Evolutionary conservation across 2,888 invertebrate genomes (phyloP).

Genomic region (Beris morrisii): DNA sequence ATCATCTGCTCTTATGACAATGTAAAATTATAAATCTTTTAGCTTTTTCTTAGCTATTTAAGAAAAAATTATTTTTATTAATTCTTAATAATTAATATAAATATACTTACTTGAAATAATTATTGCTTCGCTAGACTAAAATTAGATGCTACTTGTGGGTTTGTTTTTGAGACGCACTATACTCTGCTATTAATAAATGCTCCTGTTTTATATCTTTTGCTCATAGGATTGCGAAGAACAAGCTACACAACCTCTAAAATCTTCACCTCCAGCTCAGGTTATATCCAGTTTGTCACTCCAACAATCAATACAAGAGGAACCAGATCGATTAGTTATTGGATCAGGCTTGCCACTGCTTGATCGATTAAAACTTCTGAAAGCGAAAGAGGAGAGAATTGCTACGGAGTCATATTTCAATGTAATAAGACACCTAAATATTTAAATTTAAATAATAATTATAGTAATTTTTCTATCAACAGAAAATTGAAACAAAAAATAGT

Average conservation of each 20-base stretch:
- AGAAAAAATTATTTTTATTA: no score
- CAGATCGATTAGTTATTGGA: constrained; percentile 66
- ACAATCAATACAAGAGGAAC: constrained; percentile 57
- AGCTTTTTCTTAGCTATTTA: no score
- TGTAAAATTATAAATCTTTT: no score
- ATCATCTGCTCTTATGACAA: no score
- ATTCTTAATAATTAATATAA: no score
- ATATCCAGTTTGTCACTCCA: constrained; percentile 63
- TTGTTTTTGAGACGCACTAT: no score
- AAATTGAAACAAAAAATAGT: constrained; percentile 9
- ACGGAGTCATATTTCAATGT: constrained; percentile 44
- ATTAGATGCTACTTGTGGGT: no score
- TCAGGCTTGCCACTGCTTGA: constrained; percentile 74
- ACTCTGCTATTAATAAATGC: no score
- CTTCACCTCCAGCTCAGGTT: constrained; percentile 64
- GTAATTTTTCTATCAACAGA: constrained; percentile 12
- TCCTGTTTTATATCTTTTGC: constrained; percentile 48
- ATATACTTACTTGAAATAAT: no score
- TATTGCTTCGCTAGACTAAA: no score
- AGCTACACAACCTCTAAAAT: constrained; percentile 56
- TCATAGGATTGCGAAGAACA: constrained; percentile 62
- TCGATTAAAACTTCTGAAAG: constrained; percentile 72
- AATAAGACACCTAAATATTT: no score
- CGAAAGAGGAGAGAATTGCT: constrained; percentile 69
- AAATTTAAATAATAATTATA: background rate